Evolutionary conservation across 35 echinoderm and acorn worm genomes (phyloP), one percentile per base, ranked within the genome.

Genomic region (Lytechinus variegatus): DNA sequence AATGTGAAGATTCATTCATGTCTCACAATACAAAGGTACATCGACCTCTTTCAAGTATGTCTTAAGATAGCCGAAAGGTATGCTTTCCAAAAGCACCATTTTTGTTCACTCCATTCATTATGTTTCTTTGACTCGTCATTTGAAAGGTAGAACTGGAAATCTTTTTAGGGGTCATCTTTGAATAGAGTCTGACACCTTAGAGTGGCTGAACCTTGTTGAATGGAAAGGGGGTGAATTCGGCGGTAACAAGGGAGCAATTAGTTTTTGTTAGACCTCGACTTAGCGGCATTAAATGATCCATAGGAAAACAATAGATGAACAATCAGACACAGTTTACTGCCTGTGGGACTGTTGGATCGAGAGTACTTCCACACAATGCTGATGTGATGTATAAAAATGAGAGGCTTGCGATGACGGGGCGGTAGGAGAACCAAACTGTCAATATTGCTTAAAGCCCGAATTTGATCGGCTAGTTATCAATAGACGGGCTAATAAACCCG

Each of bases 281-380:
- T 93, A 93, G 92, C 54, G 92, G 92, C 92, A 93, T 93, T 93
- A 93, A 93, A 93, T 57, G 92, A 93, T 93, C 92, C 92, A 57
- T 55, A 93, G 92, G 92, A 93, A 93, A 93, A 93, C 92, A 93
- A 93, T 93, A 54, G 53, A 6, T 4, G 55, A 54, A 93, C 92
- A 93, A 93, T 93, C 92, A 53, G 29, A 57, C 92, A 56, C 52
- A 93, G 54, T 93, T 93, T 57, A 93, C 92, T 93, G 54, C 92
- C 92, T 93, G 92, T 93, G 92, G 92, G 92, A 93, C 92, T 93
- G 92, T 93, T 33, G 52, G 53, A 9, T 93, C 5, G 92, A 93
- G 92, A 93, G 92, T 33, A 53, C 27, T 53, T 27, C 11, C 21
- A 10, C 13, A 93, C 92, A 93, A 93, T 57, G 92, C 54, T 27